A percentile compares a stretch with the other conserved stretches of the same genome.
These are phyloP conservation scores for Tamandua tetradactyla DNA, from an alignment of 2,797 vertebrate genomes.

Conservation along the genomic window DNA sequence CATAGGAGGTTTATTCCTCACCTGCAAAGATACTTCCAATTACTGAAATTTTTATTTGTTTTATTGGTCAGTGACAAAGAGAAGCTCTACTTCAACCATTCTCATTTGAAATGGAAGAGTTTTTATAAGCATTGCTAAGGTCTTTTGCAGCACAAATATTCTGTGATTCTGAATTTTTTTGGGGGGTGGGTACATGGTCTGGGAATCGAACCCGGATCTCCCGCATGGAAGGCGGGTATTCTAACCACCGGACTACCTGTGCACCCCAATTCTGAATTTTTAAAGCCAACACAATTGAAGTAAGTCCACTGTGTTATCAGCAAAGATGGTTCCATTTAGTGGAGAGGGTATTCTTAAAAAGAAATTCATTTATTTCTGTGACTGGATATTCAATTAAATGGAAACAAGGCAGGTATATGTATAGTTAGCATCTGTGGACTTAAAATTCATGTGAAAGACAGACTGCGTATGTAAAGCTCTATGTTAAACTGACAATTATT, in stretches of 20 bases:
- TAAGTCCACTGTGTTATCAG: neutral
- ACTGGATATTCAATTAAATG: neutral
- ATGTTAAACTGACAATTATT: neutral
- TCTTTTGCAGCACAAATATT: neutral
- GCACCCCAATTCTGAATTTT: conserved; percentile 48
- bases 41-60: neutral
- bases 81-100: neutral
- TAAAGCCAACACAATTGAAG: conserved; percentile 28
- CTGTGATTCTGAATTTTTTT: conserved; percentile 36
- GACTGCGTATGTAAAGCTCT: neutral
- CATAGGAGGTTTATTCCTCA: neutral
- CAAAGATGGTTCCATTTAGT: neutral
- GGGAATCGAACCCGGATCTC: too few species aligned
- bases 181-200: too few species aligned
- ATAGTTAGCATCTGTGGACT: neutral
- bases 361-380: neutral
- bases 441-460: conserved; percentile 7
- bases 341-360: neutral
- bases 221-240: too few species aligned
- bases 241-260: too few species aligned
- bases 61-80: neutral
- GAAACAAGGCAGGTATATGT: neutral
- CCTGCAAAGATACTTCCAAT: neutral
- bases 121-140: neutral
- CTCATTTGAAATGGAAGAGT: neutral